Base-by-base conservation (phyloP, 2,888 invertebrate genomes). In the Azorinus chamasolen region DNA sequence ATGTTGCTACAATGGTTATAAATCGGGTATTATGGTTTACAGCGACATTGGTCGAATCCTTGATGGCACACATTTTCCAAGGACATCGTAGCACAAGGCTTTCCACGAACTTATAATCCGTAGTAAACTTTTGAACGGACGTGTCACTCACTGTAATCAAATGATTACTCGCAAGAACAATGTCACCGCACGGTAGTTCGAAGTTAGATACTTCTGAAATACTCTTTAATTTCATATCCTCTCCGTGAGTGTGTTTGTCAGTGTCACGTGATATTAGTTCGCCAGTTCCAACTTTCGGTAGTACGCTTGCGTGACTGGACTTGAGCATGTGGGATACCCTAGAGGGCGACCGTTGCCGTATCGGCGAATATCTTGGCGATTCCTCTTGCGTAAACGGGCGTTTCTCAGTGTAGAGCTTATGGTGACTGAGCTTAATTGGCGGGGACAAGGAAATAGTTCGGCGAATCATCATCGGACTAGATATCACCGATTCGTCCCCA, bases 11-110 rank as follows among this genome's bases (percentile, higher is more conserved):
- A 2, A 81, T 78, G 4, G 81, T 74, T 12, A 81, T 71, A 27
- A 78, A 81, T 2, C 81, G 68, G 6, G 77, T 81, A 37, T 81
- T 81, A 48, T 81, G 81, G 20, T 81, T 81, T 14, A 81, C 61
- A 2, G 77, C 77, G 20, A 81, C 64, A 50, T 74, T 66, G 10
- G 50, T 54, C 0, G 77, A 68, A 32, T 78, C 74, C 43, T 62
- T 71, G 27, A 81, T 71, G 10, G 71, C 72, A 32, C 81, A 81
- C 39, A 81, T 51, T 24, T 77, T 65, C 81, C 81, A 81, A 37
- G 81, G 81, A 61, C 57, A 81, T 14, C 65, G 41, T 22, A 81
- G 46, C 12, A 63, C 45, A 1, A 81, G 37, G 20, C 81, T 69
- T 27, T 77, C 77, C 18, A 74, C 37, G 32, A 69, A 81, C 51